Evolutionary conservation across 2,797 vertebrate species (phyloP), one percentile per base, ranked within the genome.

Genomic region (Karalla daura): DNA sequence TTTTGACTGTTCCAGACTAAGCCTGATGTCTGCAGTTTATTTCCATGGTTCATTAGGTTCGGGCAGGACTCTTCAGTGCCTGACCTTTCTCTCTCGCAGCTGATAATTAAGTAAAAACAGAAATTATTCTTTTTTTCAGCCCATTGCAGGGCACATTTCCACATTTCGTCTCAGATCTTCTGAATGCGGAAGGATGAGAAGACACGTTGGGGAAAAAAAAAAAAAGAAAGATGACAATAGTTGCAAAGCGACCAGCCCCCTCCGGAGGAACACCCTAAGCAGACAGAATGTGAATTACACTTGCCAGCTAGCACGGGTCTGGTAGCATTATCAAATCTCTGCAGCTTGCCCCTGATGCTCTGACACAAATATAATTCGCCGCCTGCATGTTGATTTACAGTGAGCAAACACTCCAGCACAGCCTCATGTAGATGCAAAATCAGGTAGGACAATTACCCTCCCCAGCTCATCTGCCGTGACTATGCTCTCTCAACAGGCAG

Each of bases 371-470:
- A 53, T 70, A 69, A 81, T 78, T 75, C 63, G 36, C 59, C 33
- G 41, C 51, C 43, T 69, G 54, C 58, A 45, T 64, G 69, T 75
- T 72, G 70, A 77, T 84, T 84, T 69, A 75, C 68, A 81, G 76
- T 62, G 78, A 76, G 75, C 73, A 64, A 86, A 78, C 63, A 71
- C 50, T 46, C 63, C 18, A n/a, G n/a, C n/a, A 50, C 58, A n/a
- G 2, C 0, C 68, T 79, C 50, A 24, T 58, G 56, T 47, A 71
- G 71, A 83, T 66, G 50, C 50, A 53, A 68, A 75, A 82, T 78
- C 73, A 50, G 78, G 87, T 74, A 36, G 46, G 50, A 53, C 74
- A 84, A 80, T 87, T 86, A 88, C 86, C 72, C 56, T 12, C 43
- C 65, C 60, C 46, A 8, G 75, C 74, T 78, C 77, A 77, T 81